Evolutionary conservation across 2,113 vertebrate species (phyloP).

Genomic region (Rutilus rutilus): DNA sequence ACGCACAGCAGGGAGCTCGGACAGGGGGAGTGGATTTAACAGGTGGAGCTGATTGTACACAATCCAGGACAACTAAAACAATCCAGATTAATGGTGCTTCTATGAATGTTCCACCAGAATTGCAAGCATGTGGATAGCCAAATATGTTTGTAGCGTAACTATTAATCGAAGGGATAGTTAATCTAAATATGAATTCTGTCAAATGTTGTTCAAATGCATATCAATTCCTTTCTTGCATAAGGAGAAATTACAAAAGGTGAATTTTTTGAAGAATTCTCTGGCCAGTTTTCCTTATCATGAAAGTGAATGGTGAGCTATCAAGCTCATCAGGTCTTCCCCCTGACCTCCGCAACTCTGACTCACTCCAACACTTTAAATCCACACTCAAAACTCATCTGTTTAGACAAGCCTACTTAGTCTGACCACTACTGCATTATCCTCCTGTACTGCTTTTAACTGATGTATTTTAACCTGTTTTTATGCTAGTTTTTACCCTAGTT

Average conservation of each 20-base stretch:
- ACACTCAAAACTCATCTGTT: no score
- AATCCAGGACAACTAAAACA: conserved; percentile 31
- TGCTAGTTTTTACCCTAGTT: no score
- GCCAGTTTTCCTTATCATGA: background rate
- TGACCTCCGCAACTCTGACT: no score
- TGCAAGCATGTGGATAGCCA: background rate
- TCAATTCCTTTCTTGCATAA: background rate
- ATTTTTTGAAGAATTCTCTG: background rate
- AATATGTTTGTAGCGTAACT: background rate
- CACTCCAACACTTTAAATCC: no score
- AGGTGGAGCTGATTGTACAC: conserved; percentile 41
- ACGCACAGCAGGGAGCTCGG: conserved; percentile 20
- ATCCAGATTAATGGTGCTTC: conserved; percentile 41
- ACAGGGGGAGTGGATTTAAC: conserved; percentile 29
- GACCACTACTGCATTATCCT: no score
- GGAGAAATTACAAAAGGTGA: background rate
- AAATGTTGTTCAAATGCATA: background rate
- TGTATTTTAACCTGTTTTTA: no score
- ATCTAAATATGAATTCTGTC: background rate
- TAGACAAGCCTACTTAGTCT: no score
- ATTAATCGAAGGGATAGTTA: background rate
- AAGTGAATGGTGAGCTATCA: background rate
- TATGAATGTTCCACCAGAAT: background rate
- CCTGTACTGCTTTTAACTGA: no score
- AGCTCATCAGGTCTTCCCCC: no score